A percentile compares a stretch with the other conserved stretches of the same genome.
Conservation (phyloP, 2,888 invertebrate species). For the Eupithecia subfuscata region DNA sequence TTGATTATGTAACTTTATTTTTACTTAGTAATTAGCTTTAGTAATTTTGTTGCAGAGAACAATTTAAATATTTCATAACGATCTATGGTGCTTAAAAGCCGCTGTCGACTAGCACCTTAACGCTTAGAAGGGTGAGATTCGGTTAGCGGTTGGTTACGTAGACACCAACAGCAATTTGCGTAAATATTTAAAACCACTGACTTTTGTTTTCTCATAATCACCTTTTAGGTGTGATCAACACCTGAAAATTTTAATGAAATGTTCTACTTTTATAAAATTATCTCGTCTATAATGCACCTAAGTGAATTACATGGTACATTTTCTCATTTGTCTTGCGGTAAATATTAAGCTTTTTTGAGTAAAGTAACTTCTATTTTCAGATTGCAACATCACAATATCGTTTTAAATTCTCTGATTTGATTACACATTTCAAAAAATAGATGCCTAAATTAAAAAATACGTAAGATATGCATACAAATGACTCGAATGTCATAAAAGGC, state of each 20-base stretch:
- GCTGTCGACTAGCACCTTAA: not conserved
- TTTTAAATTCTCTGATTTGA: too few relatives aligned
- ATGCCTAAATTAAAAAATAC: too few relatives aligned
- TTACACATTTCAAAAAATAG: too few relatives aligned
- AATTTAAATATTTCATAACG: not conserved
- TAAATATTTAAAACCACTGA: slow-evolving; percentile 16
- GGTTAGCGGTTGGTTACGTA: slow-evolving; percentile 30
- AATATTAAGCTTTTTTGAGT: too few relatives aligned
- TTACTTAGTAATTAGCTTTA: too few relatives aligned
- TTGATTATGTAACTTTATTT: too few relatives aligned
- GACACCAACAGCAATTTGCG: slow-evolving; percentile 25
- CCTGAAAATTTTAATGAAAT: not conserved
- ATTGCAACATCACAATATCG: too few relatives aligned
- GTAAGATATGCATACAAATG: too few relatives aligned
- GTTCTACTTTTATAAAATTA: not conserved
- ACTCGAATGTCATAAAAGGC: too few relatives aligned
- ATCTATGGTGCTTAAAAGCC: not conserved
- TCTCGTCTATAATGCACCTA: not conserved
- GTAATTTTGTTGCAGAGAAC: not conserved
- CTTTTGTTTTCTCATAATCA: slow-evolving; percentile 8
- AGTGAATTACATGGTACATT: not conserved
- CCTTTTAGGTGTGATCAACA: slow-evolving; percentile 8
- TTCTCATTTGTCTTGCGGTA: too few relatives aligned
- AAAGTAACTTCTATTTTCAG: too few relatives aligned
- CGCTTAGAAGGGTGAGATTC: slow-evolving; percentile 35